Base-by-base conservation (phyloP, 2,113 vertebrate genomes). In the Naja naja region DNA sequence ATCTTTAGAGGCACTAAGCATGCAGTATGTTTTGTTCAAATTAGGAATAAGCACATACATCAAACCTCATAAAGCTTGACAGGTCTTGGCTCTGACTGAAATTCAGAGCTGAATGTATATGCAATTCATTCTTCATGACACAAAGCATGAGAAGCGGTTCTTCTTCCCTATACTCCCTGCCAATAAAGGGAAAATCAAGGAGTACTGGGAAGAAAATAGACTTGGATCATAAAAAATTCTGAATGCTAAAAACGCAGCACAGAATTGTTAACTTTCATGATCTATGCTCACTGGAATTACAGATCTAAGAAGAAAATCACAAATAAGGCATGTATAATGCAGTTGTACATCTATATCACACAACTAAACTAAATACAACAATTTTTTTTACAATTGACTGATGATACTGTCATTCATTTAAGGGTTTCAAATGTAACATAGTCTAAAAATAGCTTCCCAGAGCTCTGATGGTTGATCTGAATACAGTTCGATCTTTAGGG, bases 401-500 rank as follows among this genome's bases (percentile, higher is more conserved):
- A 93, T 60, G 4, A 91, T 89, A 64, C 89, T 94, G 95, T 91
- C 43, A 81, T 85, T 94, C 60, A 52, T 34, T 91, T 94, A 93
- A 88, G 56, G 91, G 91, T 89, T 90, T 88, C 30, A 95, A 95
- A 93, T 16, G n/a, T 88, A 94, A 95, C 12, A 92, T 49, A 93
- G 92, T 92, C 93, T 95, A 92, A 94, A 97, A 96, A 95, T 95
- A 96, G 23, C 91, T 85, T 90, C 1, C 23, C 91, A 92, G 91
- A 87, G 90, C 91, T 87, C 74, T 0, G 16, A 93, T 81, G 95
- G 43, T 90, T 64, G 95, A 95, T 93, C 1, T 18, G 92, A 89
- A 93, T 0, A 5, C 25, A 52, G 55, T 91, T 88, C 95, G 95
- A 96, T 96, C 95, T 93, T 96, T 87, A 54, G 90, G 64, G 49